Percentiles rank a stretch among this genome's conserved stretches.
These are phyloP conservation scores for Melanostoma mellinum DNA, from an alignment of 2,888 invertebrate genomes.

Conservation along the genomic window DNA sequence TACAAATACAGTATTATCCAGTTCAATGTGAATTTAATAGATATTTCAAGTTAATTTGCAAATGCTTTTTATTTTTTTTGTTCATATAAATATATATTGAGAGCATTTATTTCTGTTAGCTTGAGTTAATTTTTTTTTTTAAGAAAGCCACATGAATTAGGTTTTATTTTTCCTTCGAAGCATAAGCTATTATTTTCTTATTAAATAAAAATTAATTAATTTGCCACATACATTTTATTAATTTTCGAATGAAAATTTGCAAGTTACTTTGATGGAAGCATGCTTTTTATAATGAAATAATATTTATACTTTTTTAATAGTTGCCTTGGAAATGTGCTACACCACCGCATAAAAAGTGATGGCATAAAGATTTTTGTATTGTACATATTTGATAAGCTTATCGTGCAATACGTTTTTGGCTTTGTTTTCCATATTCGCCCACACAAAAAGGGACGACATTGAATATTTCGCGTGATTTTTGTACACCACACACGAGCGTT, in stretches of 20 bases:
- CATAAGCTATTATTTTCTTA: constrained; percentile 10
- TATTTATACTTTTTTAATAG: constrained; percentile 26
- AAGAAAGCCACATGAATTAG: constrained; percentile 52
- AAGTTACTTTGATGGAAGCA: constrained; percentile 61
- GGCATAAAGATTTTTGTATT: constrained; percentile 24
- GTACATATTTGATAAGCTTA: constrained; percentile 27
- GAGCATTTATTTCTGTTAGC: constrained; percentile 64
- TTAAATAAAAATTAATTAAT: constrained; percentile 28
- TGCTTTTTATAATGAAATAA: constrained; percentile 24
- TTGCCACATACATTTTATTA: constrained; percentile 8
- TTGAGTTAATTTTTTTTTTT: constrained; percentile 7
- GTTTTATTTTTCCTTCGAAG: neutral
- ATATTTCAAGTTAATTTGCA: constrained; percentile 59
- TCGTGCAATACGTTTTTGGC: constrained; percentile 62
- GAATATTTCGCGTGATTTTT: neutral
- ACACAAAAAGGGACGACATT: constrained; percentile 16
- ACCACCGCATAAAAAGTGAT: constrained; percentile 57
- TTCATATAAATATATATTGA: constrained; percentile 59
- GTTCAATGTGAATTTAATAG: constrained; percentile 72
- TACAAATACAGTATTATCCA: constrained; percentile 65
- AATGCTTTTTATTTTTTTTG: constrained; percentile 42
- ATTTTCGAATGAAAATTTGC: constrained; percentile 14
- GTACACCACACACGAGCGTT: constrained; percentile 32
- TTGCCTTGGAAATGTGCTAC: constrained; percentile 33
- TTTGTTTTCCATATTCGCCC: constrained; percentile 37